These are phyloP conservation scores for Zaprionus taronus DNA, from an alignment of 1,140 invertebrate genomes.

Conservation along the genomic window DNA sequence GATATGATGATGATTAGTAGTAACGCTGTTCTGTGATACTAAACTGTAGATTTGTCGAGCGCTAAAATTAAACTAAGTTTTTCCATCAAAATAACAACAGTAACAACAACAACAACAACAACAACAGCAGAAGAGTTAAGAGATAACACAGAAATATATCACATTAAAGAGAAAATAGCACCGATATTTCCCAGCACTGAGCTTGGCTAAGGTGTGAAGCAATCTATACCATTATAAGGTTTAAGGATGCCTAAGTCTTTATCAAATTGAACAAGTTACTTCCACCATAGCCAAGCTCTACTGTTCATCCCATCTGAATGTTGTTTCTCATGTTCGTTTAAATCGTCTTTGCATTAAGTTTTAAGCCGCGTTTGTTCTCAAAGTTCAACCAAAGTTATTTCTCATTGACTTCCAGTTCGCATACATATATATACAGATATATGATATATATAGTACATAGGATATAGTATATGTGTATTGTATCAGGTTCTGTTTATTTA, in stretches of 20 bases:
- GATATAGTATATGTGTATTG: conserved; percentile 13
- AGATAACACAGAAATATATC: conserved; percentile 1
- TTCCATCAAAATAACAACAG: conserved; percentile 7
- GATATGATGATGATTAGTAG: conserved; percentile 36
- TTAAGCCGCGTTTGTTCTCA: conserved; percentile 59
- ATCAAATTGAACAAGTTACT: too few species aligned
- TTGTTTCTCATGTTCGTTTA: background rate
- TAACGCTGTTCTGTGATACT: conserved; percentile 82
- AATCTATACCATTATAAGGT: too few species aligned
- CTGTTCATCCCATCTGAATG: background rate
- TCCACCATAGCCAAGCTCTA: background rate
- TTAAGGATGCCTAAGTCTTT: too few species aligned
- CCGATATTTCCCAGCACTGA: background rate
- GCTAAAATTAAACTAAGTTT: conserved; percentile 78
- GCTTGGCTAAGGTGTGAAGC: background rate
- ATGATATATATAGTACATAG: background rate
- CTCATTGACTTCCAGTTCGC: conserved; percentile 68
- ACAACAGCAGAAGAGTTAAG: conserved; percentile 45
- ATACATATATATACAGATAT: conserved; percentile 39
- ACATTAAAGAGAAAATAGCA: background rate
- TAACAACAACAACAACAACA: conserved; percentile 39
- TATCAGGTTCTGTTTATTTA: conserved; percentile 46
- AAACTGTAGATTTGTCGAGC: conserved; percentile 83
- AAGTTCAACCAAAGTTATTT: conserved; percentile 78
- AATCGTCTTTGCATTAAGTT: conserved; percentile 20